phyloP scores from a whole-genome alignment of 2,113 vertebrate species.

The human region GRCh38 chr20:45411501-45412000 shows the following conservation, averaged over 20 bases:
- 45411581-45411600: too few relatives aligned
- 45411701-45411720: too few relatives aligned
- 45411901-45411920: background rate
- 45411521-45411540: too few relatives aligned
- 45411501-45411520: too few relatives aligned
- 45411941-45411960: background rate
- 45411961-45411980: background rate
- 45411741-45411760: background rate
- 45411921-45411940: conserved; percentile 14
- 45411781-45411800: background rate
- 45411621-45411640: too few relatives aligned
- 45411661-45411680: too few relatives aligned
- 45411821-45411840: background rate
- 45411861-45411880: background rate
- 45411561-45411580: too few relatives aligned
- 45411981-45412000: background rate
- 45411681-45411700: too few relatives aligned
- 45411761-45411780: conserved; percentile 14
- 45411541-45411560: too few relatives aligned
- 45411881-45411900: background rate
- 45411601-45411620: too few relatives aligned
- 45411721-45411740: background rate
- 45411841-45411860: conserved; percentile 36
- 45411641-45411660: too few relatives aligned
- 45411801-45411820: background rate